Base-by-base conservation (phyloP, 2,888 invertebrate genomes). In the Catotricha subobsoleta region DNA sequence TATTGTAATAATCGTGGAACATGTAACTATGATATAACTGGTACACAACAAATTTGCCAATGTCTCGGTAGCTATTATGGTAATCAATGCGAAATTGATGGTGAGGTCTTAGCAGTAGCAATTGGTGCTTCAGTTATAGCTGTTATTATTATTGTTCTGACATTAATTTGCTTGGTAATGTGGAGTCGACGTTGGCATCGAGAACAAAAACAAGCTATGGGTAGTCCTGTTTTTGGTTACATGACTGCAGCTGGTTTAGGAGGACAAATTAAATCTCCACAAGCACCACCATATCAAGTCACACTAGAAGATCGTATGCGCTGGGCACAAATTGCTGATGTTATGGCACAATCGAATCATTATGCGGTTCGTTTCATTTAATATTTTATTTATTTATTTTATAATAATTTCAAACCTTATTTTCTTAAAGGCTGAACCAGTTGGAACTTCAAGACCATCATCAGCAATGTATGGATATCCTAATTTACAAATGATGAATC, bases 161-260 rank as follows among this genome's bases (percentile, higher is more conserved):
- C 91, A 0, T 63, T 91, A 9, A 78, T 84, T 1, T 87, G 86
- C 47, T 69, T 91, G 12, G 76, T 90, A 49, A 83, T 86, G 69
- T 91, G 90, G 91, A 90, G 90, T 49, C 83, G 88, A 36, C 74
- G 82, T 49, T 91, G 90, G 90, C 86, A 81, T 38, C 72, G 81
- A 3, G 87, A 90, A 51, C 86, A 88, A 56, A 90, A 88, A 56
- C 73, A 75, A 43, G 72, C 69, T 1, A 73, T 74, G 27, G 80
- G 80, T 0, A 84, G 84, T 0, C 87, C 87, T 0, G 80, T 87
- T 4, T 87, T 87, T 62, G 86, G 80, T 47, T 87, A 86, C 54
- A 82, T 86, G 77, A 79, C 80, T 9, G 77, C 72, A 44, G 69
- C 76, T 42, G 71, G 78, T 9, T 72, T 77, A 19, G 81, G 81